Base-by-base conservation (phyloP, 2,113 vertebrate genomes). In the Bettongia penicillata region DNA sequence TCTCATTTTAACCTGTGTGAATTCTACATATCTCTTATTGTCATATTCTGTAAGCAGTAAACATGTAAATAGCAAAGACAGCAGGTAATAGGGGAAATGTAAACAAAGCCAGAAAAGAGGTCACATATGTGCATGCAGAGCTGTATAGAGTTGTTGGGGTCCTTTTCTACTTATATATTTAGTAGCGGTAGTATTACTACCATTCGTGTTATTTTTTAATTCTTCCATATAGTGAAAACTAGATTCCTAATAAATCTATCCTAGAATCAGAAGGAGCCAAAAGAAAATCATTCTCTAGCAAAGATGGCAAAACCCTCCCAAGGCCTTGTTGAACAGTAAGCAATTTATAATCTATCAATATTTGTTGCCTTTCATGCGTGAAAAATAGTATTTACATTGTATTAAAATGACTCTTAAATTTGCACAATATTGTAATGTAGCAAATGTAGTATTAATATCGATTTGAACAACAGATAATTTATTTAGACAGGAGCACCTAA, bases 391-490 rank as follows among this genome's bases (percentile, higher is more conserved):
- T 99, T 98, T 98, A 97, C 98, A 97, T 98, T 98, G 97, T 98
- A 98, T 98, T 98, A 98, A 98, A 98, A 98, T 97, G 94, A 96
- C 98, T 98, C 97, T 98, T 98, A 98, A 98, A 98, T 98, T 98
- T 98, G 98, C 98, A 98, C 98, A 98, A 97, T 98, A 98, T 98
- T 98, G 98, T 98, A 98, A 98, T 98, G 98, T 98, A 98, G 98
- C 98, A 98, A 98, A 98, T 98, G 98, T 94, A 97, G 98, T 99
- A 98, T 98, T 99, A 98, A 98, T 99, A 99, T 99, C 97, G 98
- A 98, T 98, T 98, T 98, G 98, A 98, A 90, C 97, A 98, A 98
- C 97, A 95, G 98, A 98, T 98, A 98, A 99, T 99, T 98, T 99
- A 98, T 99, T 98, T 98, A 98, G 98, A 98, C 98, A 98, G 98